phyloP scores from a whole-genome alignment of 2,113 vertebrate genomes.

The Labeo rohita region DNA sequence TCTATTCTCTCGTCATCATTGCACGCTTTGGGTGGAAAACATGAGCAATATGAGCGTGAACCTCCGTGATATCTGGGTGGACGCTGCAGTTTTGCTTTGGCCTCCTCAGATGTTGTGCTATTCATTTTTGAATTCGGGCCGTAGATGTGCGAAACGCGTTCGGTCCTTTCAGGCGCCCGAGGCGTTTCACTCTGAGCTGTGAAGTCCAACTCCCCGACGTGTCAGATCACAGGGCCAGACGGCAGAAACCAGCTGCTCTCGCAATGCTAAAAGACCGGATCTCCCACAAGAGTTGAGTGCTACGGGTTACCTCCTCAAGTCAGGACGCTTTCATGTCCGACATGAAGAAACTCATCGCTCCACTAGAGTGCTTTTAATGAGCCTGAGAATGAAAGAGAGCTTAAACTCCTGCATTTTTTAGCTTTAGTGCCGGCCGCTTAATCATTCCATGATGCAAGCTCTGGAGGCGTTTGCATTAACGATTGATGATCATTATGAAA shows the following conservation, averaged over 20 bases:
- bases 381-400: not conserved
- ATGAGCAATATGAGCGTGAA: not conserved
- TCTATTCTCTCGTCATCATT: not conserved
- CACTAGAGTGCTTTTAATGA: not conserved
- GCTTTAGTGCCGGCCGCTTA: constrained; percentile 12
- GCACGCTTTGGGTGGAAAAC: not conserved
- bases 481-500: not conserved
- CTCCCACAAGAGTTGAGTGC: not conserved
- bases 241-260: constrained; percentile 13
- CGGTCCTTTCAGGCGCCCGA: constrained; percentile 2
- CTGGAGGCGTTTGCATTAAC: not conserved
- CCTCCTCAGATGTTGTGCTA: not conserved
- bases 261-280: not conserved
- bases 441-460: constrained; percentile 18
- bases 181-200: constrained; percentile 27
- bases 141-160: not conserved
- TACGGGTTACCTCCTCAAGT: constrained; percentile 6
- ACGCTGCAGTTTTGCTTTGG: not conserved
- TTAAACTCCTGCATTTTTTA: not conserved
- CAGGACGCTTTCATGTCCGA: constrained; percentile 23
- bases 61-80: not conserved
- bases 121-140: not conserved
- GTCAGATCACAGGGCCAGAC: constrained; percentile 31
- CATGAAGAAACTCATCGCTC: constrained; percentile 6
- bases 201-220: constrained; percentile 29